A percentile compares a stretch with the other conserved stretches of the same genome.
Evolutionary conservation across 2,113 vertebrate species (phyloP).

Genomic region (Indicator maculatus): DNA sequence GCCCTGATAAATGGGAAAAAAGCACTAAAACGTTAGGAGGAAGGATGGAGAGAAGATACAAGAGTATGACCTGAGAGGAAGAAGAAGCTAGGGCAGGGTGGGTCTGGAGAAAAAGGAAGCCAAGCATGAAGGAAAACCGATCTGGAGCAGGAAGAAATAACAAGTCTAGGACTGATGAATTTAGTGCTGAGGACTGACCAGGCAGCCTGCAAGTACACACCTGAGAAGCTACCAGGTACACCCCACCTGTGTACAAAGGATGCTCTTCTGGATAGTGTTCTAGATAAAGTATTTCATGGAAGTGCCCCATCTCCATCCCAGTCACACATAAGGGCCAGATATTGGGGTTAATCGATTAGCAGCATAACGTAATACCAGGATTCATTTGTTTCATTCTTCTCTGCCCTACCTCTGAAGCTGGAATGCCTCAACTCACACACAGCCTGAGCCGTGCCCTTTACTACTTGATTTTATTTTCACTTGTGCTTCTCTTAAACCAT

Average conservation of each 20-base stretch:
- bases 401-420: neutral
- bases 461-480: slow-evolving; percentile 39
- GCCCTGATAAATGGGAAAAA: neutral
- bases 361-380: neutral
- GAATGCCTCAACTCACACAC: neutral
- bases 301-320: neutral
- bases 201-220: neutral
- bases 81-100: neutral
- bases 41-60: neutral
- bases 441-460: slow-evolving; percentile 27
- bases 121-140: neutral
- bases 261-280: neutral
- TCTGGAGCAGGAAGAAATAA: neutral
- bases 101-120: neutral
- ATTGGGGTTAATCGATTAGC: neutral
- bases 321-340: neutral
- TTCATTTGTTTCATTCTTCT: neutral
- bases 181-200: neutral
- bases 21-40: neutral
- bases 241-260: fast-evolving
- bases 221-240: neutral
- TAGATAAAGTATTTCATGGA: neutral
- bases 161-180: neutral
- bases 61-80: neutral
- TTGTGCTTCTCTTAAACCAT: slow-evolving; percentile 49